These are phyloP conservation scores for Trichopria drosophilae DNA, from an alignment of 2,888 invertebrate genomes.

Conservation along the genomic window DNA sequence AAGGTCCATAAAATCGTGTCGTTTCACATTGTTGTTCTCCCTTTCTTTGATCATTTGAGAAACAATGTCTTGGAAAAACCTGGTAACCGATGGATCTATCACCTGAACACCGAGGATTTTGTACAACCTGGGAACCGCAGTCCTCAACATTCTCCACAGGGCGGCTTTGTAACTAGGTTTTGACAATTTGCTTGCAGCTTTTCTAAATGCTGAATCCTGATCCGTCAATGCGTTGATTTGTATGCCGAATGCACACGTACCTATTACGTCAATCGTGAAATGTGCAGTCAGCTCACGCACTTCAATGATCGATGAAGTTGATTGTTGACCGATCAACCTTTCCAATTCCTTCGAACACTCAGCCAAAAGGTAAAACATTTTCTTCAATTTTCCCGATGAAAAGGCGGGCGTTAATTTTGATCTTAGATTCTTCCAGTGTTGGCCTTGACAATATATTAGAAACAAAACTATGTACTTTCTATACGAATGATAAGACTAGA, in stretches of 20 bases:
- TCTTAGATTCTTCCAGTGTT: conserved; percentile 43
- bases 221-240: conserved; percentile 57
- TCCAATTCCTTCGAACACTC: conserved; percentile 55
- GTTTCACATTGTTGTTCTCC: conserved; percentile 43
- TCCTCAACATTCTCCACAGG: conserved; percentile 53
- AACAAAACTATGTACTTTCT: no score
- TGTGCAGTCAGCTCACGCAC: conserved; percentile 57
- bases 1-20: conserved; percentile 57
- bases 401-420: conserved; percentile 60
- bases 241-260: conserved; percentile 60
- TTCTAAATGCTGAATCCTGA: conserved; percentile 54
- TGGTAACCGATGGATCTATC: conserved; percentile 48
- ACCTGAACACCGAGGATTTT: conserved; percentile 36
- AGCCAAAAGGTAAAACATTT: conserved; percentile 57
- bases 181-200: conserved; percentile 52
- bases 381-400: conserved; percentile 60
- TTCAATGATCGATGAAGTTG: conserved; percentile 44
- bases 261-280: conserved; percentile 61
- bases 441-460: no score
- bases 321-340: conserved; percentile 41
- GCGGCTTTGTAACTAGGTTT: conserved; percentile 51
- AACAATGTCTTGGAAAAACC: conserved; percentile 52
- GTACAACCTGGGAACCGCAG: conserved; percentile 48
- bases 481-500: no score
- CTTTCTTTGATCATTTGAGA: conserved; percentile 52